A percentile compares a stretch with the other conserved stretches of the same genome.
Conservation (phyloP, 2,113 vertebrate genomes). For the Lepus europaeus region DNA sequence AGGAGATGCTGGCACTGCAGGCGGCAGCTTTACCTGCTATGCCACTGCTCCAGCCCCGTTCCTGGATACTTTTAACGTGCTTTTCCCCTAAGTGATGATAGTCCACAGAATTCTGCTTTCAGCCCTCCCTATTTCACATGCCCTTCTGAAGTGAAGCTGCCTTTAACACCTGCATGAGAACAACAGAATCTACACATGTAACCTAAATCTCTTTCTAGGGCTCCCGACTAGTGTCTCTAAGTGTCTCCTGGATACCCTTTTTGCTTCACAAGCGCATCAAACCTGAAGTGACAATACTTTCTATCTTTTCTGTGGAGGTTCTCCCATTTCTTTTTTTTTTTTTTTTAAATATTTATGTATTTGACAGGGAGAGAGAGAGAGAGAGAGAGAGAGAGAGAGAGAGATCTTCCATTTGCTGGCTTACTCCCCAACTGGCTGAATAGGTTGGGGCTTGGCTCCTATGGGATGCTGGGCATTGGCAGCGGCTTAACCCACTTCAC, state of each 20-base stretch:
- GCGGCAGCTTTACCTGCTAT: no score
- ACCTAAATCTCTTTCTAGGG: conserved; percentile 38
- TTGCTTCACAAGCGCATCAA: background rate
- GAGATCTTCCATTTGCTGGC: no score
- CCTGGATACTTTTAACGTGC: background rate
- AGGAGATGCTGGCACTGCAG: no score
- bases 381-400: no score
- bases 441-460: no score
- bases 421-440: no score
- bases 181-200: background rate
- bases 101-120: conserved; percentile 3
- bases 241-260: conserved; percentile 6
- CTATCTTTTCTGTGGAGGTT: conserved; percentile 42
- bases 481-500: no score
- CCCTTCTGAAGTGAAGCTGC: background rate
- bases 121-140: background rate
- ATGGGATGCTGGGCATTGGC: no score
- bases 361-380: no score
- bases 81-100: conserved; percentile 11
- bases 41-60: background rate
- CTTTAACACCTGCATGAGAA: conserved; percentile 13
- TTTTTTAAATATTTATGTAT: no score
- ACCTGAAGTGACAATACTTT: background rate
- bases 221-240: background rate
- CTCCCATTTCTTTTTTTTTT: background rate